Evolutionary conservation across 2,113 vertebrate species (phyloP).

Genomic region (Forbesichthys agassizii): DNA sequence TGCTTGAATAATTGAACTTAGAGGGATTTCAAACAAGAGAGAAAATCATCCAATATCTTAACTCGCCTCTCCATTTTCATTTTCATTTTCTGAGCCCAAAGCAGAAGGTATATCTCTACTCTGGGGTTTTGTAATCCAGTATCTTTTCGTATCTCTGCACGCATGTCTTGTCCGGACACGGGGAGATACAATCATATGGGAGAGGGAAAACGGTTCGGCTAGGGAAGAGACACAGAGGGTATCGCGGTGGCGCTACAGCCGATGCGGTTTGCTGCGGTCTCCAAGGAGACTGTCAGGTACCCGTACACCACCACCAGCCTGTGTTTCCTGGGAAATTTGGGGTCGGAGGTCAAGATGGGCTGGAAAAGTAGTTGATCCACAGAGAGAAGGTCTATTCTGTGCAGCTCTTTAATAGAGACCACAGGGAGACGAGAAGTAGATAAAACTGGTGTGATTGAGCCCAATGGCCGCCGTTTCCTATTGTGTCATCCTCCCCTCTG

Average conservation of each 20-base stretch:
- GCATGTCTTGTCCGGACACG: background rate
- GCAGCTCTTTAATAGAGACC: conserved; percentile 64
- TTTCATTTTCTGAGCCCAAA: conserved; percentile 1
- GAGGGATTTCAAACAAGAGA: conserved; percentile 8
- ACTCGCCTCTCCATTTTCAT: conserved; percentile 18
- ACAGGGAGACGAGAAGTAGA: conserved; percentile 62
- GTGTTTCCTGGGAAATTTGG: conserved; percentile 17
- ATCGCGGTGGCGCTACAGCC: too few relatives aligned
- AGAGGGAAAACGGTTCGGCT: background rate
- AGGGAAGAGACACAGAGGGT: conserved; percentile 8
- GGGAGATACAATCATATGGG: background rate
- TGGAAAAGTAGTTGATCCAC: conserved; percentile 42
- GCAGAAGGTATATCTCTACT: conserved; percentile 26
- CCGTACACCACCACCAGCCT: background rate
- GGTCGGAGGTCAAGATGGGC: conserved; percentile 40
- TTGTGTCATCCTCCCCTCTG: conserved; percentile 54
- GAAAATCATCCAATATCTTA: conserved; percentile 25
- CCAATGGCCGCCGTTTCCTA: conserved; percentile 55
- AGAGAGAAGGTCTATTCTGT: conserved; percentile 39
- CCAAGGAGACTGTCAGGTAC: conserved; percentile 36
- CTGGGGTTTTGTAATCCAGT: conserved; percentile 37
- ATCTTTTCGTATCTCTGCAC: conserved; percentile 31
- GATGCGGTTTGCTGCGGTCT: conserved; percentile 22
- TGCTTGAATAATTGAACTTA: conserved; percentile 64
- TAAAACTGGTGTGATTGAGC: conserved; percentile 32